These are phyloP conservation scores for Phanerotoma sp. DNA, from an alignment of 2,888 invertebrate genomes.

Conservation along the genomic window DNA sequence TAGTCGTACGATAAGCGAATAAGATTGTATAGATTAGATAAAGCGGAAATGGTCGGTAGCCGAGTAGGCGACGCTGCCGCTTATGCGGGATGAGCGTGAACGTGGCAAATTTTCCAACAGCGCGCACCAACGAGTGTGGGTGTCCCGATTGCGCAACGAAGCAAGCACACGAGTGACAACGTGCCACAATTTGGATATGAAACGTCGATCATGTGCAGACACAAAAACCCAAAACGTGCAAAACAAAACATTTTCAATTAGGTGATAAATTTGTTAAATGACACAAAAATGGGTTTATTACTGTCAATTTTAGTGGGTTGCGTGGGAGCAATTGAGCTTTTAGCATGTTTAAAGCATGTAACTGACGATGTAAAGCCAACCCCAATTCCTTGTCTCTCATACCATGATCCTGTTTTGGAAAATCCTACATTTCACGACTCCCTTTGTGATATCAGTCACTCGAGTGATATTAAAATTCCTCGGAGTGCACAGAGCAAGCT, in stretches of 20 bases:
- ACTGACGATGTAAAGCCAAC: conserved; percentile 40
- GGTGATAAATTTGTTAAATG: too few species aligned
- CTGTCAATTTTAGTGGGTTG: conserved; percentile 74
- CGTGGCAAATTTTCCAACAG: conserved; percentile 23
- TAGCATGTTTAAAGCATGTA: conserved; percentile 59
- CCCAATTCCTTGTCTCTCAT: conserved; percentile 41
- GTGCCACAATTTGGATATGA: conserved; percentile 6
- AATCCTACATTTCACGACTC: conserved; percentile 46
- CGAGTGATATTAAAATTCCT: conserved; percentile 38
- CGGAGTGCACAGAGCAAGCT: conserved; percentile 43
- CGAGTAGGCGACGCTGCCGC: conserved; percentile 2
- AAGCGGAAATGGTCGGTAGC: neutral
- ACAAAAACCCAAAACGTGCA: neutral
- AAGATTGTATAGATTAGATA: neutral
- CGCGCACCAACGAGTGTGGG: conserved; percentile 26
- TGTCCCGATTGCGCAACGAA: conserved; percentile 27
- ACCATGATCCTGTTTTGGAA: conserved; percentile 37
- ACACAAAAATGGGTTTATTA: conserved; percentile 71
- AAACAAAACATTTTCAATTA: neutral
- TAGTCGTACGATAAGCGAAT: conserved; percentile 31
- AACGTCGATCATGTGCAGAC: conserved; percentile 4
- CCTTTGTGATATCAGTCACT: conserved; percentile 46
- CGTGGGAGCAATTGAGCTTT: conserved; percentile 72
- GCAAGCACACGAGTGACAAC: neutral
- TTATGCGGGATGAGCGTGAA: conserved; percentile 22